Evolutionary conservation across 2,888 invertebrate species (phyloP), one percentile per base, ranked within the genome.

Genomic region (Phyllotreta cruciferae): DNA sequence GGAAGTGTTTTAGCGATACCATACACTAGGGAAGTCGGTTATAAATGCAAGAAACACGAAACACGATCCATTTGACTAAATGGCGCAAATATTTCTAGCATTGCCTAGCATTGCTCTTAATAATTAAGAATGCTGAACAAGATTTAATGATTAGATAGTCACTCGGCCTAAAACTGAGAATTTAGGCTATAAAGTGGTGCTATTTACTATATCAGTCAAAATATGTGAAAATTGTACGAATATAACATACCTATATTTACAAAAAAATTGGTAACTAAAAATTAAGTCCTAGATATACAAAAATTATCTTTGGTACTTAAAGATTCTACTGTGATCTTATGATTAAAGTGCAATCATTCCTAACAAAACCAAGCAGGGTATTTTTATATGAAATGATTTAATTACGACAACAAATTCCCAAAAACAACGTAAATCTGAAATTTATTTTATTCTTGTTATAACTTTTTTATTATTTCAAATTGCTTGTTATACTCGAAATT

Each of bases 71-170:
- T 24, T 24, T 24, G n/a, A 24, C 24, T 24, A 24, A 24, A 24
- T 24, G 24, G 24, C 4, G 24, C 24, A 24, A 24, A 24, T 24
- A 24, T 24, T 24, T 24, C 24, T 24, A 3, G 24, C 24, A 24
- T 24, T 3, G 4, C 24, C 24, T 24, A 24, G 4, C 24, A 24
- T 24, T 24, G 24, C 24, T 24, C 24, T 3, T 24, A 24, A 24
- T 3, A 24, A 24, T 24, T 24, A 24, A 24, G 24, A 24, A 24
- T 24, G 41, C 60, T 56, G 56, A 64, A 45, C 47, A 37, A 50
- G 54, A 61, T 61, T 67, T 60, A 56, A 65, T 71, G 71, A 73
- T 71, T 73, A 73, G 72, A 69, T 71, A 55, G 60, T 71, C 71
- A 73, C 73, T 71, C 71, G 56, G 57, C 62, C 66, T 55, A 65